Conservation (phyloP, 2,888 invertebrate species). For the Trimorus sp. region DNA sequence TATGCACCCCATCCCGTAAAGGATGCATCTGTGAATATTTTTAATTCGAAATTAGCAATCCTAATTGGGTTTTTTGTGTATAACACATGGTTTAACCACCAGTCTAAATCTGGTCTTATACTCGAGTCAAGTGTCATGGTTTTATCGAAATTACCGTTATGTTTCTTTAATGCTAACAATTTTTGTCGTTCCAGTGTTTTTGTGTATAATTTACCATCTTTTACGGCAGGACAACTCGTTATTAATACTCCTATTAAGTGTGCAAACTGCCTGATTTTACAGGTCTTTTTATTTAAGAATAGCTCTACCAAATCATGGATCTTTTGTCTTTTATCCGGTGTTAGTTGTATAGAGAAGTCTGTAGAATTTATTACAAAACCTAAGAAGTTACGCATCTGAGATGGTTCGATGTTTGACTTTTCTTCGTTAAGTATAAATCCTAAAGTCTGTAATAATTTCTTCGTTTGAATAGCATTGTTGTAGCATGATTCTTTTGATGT, state of each 20-base stretch:
- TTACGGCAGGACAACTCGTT: constrained; percentile 37
- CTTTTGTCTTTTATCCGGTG: no score
- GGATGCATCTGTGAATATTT: constrained; percentile 57
- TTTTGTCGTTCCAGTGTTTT: constrained; percentile 30
- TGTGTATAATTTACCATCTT: constrained; percentile 35
- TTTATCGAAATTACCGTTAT: constrained; percentile 5
- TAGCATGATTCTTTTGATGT: background rate
- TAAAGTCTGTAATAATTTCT: no score
- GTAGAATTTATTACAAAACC: no score
- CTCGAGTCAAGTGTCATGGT: background rate
- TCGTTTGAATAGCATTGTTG: no score
- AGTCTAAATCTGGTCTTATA: background rate
- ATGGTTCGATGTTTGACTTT: no score
- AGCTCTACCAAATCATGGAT: background rate
- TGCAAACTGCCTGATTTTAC: constrained; percentile 40
- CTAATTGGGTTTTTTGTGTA: constrained; percentile 12
- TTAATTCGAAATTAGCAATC: background rate
- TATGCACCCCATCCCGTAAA: constrained; percentile 60
- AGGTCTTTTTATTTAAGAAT: background rate
- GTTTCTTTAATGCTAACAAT: background rate
- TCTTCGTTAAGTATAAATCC: no score
- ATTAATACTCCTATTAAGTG: constrained; percentile 35
- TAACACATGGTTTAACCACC: constrained; percentile 9
- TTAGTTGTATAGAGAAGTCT: no score
- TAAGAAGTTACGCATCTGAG: no score